These are phyloP conservation scores for Agapostemon virescens DNA, from an alignment of 2,888 invertebrate species.

Conservation along the genomic window DNA sequence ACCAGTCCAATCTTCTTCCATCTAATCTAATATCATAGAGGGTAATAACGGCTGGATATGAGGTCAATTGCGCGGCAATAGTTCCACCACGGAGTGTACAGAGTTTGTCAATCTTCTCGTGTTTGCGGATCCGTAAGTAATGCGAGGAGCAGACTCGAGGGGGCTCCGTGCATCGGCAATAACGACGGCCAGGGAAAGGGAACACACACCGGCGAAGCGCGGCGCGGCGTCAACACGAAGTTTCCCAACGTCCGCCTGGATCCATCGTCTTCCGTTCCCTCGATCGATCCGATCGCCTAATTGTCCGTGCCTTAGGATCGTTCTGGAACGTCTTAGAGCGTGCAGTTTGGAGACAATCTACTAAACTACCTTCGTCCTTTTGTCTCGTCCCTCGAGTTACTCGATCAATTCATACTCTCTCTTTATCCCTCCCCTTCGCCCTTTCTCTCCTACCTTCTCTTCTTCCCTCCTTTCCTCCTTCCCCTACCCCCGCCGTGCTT, in stretches of 20 bases:
- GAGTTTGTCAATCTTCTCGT: conserved; percentile 66
- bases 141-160: conserved; percentile 44
- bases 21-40: conserved; percentile 64
- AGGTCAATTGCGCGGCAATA: conserved; percentile 65
- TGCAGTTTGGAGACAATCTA: conserved; percentile 51
- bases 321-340: conserved; percentile 47
- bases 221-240: conserved; percentile 57
- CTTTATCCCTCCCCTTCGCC: background rate
- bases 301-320: conserved; percentile 56
- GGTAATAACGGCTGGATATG: conserved; percentile 42
- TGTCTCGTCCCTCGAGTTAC: conserved; percentile 38
- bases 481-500: background rate
- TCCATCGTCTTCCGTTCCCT: conserved; percentile 31
- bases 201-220: conserved; percentile 34
- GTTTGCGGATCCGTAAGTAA: conserved; percentile 68
- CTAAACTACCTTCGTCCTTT: conserved; percentile 31
- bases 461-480: background rate
- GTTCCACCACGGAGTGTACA: conserved; percentile 46
- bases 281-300: conserved; percentile 61
- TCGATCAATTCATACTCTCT: conserved; percentile 36
- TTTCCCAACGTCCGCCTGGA: conserved; percentile 57
- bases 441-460: background rate
- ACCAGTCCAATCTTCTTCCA: conserved; percentile 52
- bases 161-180: conserved; percentile 41
- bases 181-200: conserved; percentile 39